phyloP scores from a whole-genome alignment of 2,113 vertebrate genomes.

The Phalacrocorax pelagicus region DNA sequence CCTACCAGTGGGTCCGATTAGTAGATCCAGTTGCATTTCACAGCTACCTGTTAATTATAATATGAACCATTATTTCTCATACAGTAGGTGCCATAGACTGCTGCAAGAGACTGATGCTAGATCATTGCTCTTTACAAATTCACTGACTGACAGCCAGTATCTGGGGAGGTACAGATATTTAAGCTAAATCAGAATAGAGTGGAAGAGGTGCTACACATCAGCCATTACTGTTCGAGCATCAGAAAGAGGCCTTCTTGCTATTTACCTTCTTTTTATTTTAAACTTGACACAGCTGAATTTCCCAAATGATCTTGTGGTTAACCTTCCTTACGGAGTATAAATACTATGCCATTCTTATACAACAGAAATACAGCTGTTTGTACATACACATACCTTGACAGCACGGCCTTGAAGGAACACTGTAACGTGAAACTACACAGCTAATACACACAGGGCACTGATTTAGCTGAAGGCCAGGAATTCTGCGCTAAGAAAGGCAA shows the following conservation, averaged over 20 bases:
- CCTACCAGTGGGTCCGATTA: not conserved
- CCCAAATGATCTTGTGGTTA: not conserved
- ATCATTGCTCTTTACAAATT: not conserved
- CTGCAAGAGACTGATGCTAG: not conserved
- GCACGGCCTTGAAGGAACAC: not conserved
- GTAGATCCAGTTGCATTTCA: not conserved
- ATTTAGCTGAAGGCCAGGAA: not conserved
- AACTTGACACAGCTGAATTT: not conserved
- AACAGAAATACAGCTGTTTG: not conserved
- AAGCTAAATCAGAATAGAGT: not conserved
- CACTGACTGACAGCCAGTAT: not conserved
- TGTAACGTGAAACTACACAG: not conserved
- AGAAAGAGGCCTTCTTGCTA: not conserved
- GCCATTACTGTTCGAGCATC: not conserved
- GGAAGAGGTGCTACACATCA: not conserved
- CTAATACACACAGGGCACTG: not conserved
- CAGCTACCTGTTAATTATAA: not conserved
- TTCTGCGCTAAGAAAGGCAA: not conserved
- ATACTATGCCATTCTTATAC: not conserved
- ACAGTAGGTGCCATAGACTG: not conserved
- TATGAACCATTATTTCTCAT: not conserved
- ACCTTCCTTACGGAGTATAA: not conserved
- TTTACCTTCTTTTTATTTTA: conserved; percentile 4
- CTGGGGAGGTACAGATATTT: not conserved
- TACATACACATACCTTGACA: not conserved